Percentiles rank a stretch among this genome's conserved stretches.
These are phyloP conservation scores for Rhynchotus rufescens DNA, from an alignment of 2,797 vertebrate genomes.

Conservation along the genomic window DNA sequence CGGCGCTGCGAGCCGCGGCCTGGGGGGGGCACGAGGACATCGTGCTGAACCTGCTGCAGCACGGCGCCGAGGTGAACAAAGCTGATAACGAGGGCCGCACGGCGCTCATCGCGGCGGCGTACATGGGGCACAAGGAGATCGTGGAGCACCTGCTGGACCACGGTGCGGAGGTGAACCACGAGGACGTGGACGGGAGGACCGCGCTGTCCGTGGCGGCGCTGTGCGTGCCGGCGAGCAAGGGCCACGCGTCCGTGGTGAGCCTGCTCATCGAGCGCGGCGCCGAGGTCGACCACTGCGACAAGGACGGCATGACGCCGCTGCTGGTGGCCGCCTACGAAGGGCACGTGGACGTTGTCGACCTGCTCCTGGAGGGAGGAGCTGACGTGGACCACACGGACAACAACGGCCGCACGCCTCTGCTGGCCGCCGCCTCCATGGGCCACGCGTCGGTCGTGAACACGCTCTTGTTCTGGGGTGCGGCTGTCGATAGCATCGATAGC, in stretches of 20 bases:
- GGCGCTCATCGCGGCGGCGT: constrained; percentile 94
- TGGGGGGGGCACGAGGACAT: constrained; percentile 99
- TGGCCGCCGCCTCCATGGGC: constrained; percentile 98
- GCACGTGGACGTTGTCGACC: constrained; percentile 95
- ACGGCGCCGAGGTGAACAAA: constrained; percentile 96
- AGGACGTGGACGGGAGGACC: constrained; percentile 95
- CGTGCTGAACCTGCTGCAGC: constrained; percentile 94
- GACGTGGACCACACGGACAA: constrained; percentile 98
- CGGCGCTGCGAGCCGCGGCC: constrained; percentile 93
- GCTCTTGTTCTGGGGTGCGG: constrained; percentile 96
- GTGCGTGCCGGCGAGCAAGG: constrained; percentile 96
- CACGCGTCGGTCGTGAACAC: constrained; percentile 96
- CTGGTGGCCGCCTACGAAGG: constrained; percentile 98
- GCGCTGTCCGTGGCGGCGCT: constrained; percentile 96
- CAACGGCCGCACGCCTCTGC: constrained; percentile 95
- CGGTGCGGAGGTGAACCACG: constrained; percentile 94
- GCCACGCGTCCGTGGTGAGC: constrained; percentile 94
- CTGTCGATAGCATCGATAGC: constrained; percentile 96
- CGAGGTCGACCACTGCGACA: constrained; percentile 97
- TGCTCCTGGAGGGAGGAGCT: constrained; percentile 96
- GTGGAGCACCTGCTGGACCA: constrained; percentile 97
- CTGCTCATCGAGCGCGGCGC: constrained; percentile 95
- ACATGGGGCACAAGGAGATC: constrained; percentile 98
- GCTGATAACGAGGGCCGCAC: constrained; percentile 97
- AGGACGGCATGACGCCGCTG: constrained; percentile 97